These are phyloP conservation scores for Perdita meconis DNA, from an alignment of 2,888 invertebrate genomes.

Conservation along the genomic window DNA sequence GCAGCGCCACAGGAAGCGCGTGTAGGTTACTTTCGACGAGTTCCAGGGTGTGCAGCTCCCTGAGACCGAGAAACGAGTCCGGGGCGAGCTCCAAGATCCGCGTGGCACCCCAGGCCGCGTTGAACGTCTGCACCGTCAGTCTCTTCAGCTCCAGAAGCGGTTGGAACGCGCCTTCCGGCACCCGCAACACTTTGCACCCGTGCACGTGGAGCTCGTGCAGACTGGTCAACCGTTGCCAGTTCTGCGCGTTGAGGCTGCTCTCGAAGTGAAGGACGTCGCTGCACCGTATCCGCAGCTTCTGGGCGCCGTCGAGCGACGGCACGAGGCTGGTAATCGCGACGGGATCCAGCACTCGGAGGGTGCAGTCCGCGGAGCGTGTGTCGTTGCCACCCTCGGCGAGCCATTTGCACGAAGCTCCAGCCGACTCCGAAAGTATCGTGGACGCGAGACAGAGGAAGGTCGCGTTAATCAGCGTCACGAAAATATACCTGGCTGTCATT, in stretches of 20 bases:
- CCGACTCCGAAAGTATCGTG: slow-evolving; percentile 58
- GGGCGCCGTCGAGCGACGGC: slow-evolving; percentile 88
- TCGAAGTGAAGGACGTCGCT: slow-evolving; percentile 91
- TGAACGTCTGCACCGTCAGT: slow-evolving; percentile 91
- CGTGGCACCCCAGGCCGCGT: slow-evolving; percentile 91
- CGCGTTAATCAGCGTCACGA: slow-evolving; percentile 54
- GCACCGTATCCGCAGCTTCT: slow-evolving; percentile 90
- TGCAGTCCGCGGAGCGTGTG: slow-evolving; percentile 86
- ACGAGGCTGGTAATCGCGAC: slow-evolving; percentile 85
- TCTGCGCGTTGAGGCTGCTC: slow-evolving; percentile 90
- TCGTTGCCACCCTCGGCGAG: slow-evolving; percentile 86
- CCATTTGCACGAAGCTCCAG: slow-evolving; percentile 84
- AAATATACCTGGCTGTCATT: slow-evolving; percentile 54
- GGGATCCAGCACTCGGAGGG: slow-evolving; percentile 85
- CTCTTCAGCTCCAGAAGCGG: slow-evolving; percentile 92
- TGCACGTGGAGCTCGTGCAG: slow-evolving; percentile 91
- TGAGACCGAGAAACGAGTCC: slow-evolving; percentile 90
- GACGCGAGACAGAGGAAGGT: slow-evolving; percentile 54
- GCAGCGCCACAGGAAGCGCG: slow-evolving; percentile 91
- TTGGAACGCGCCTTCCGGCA: slow-evolving; percentile 92
- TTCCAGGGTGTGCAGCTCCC: slow-evolving; percentile 92
- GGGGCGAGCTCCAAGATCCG: slow-evolving; percentile 90
- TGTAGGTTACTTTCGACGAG: slow-evolving; percentile 94
- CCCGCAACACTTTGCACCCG: slow-evolving; percentile 91
- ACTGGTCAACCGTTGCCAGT: slow-evolving; percentile 90